A percentile compares a stretch with the other conserved stretches of the same genome.
phyloP scores from a whole-genome alignment of 2,797 vertebrate species.

The Sitta carolinensis region DNA sequence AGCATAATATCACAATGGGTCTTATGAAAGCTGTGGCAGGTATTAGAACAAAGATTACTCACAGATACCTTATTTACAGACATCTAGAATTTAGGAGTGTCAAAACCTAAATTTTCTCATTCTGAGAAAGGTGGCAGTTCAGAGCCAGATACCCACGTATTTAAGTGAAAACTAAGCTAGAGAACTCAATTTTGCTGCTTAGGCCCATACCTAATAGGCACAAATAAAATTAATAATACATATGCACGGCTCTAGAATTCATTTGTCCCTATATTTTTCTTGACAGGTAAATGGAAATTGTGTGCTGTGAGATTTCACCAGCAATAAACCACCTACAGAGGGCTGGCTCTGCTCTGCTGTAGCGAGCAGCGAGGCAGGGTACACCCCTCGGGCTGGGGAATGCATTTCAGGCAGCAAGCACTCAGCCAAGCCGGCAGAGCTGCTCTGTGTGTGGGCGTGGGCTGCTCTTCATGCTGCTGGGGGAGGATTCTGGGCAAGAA shows the following conservation, averaged over 20 bases:
- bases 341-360: constrained; percentile 3
- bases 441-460: fast-evolving
- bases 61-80: background rate
- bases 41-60: background rate
- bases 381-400: background rate
- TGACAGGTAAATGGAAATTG: constrained; percentile 50
- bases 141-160: background rate
- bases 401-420: background rate
- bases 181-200: constrained; percentile 1
- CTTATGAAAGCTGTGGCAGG: background rate
- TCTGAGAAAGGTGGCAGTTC: constrained; percentile 14
- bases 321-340: constrained; percentile 35
- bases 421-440: fast-evolving
- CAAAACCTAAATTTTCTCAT: background rate
- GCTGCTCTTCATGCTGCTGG: background rate
- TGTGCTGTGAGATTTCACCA: constrained; percentile 2
- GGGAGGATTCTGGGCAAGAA: background rate
- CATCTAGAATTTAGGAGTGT: background rate
- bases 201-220: background rate
- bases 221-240: constrained; percentile 66
- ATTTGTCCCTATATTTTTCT: constrained; percentile 53
- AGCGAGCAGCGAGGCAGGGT: background rate
- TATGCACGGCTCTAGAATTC: constrained; percentile 37
- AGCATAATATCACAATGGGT: fast-evolving
- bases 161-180: background rate